Evolutionary conservation across 2,888 invertebrate species (phyloP).

Genomic region (Tineola bisselliella): DNA sequence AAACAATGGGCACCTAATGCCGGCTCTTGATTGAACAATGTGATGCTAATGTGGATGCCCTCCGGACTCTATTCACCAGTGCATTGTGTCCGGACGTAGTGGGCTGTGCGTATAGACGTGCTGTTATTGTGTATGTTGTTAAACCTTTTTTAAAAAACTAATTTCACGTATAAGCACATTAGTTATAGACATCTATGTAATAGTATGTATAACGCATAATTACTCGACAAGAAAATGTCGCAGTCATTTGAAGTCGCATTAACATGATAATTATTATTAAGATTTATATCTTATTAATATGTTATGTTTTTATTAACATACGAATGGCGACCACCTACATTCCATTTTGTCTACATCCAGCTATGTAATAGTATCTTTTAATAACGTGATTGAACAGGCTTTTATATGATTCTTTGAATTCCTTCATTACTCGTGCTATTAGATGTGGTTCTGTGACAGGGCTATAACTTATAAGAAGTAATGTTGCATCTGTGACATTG

Average conservation of each 20-base stretch:
- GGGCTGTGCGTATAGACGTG: neutral
- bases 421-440: neutral
- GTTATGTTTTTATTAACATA: neutral
- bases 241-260: neutral
- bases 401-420: neutral
- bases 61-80: constrained; percentile 18
- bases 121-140: neutral
- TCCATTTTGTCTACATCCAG: neutral
- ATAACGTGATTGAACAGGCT: neutral
- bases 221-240: neutral
- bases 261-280: neutral
- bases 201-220: neutral
- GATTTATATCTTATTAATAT: constrained; percentile 6
- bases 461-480: constrained; percentile 2
- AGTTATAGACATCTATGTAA: neutral
- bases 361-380: neutral
- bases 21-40: constrained; percentile 29
- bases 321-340: constrained; percentile 2
- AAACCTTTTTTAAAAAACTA: neutral
- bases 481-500: constrained; percentile 9
- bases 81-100: constrained; percentile 18
- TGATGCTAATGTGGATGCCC: constrained; percentile 26
- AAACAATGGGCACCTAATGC: constrained; percentile 39
- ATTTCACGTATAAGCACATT: neutral
- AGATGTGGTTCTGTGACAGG: neutral